These are phyloP conservation scores for Boloria selene DNA, from an alignment of 2,888 invertebrate genomes.

Conservation along the genomic window DNA sequence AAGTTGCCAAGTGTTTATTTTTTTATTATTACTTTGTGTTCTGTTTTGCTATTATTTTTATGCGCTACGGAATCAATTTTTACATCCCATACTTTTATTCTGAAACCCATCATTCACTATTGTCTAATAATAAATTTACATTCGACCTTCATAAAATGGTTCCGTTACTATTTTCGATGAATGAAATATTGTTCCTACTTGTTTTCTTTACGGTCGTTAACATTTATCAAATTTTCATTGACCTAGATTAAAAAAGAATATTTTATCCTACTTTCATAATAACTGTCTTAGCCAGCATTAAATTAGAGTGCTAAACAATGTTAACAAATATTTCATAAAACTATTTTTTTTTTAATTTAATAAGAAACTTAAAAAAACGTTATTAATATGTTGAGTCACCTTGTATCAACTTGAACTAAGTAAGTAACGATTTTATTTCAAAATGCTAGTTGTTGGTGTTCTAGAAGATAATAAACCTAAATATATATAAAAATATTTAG, in stretches of 20 bases:
- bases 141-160: constrained; percentile 18
- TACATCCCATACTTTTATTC: constrained; percentile 8
- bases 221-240: no score
- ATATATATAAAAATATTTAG: constrained; percentile 3
- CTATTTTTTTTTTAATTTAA: no score
- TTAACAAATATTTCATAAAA: no score
- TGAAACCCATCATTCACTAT: constrained; percentile 5
- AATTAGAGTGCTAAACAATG: no score
- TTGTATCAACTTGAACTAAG: no score
- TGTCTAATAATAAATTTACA: constrained; percentile 8
- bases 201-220: not conserved
- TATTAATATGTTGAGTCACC: no score
- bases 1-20: constrained; percentile 13
- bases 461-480: not conserved
- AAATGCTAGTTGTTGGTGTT: no score
- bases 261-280: no score
- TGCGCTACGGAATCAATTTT: constrained; percentile 1
- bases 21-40: not conserved
- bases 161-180: constrained; percentile 20
- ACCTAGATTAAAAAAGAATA: no score
- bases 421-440: no score
- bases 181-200: constrained; percentile 4
- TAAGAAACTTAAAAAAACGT: no score
- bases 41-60: constrained; percentile 20
- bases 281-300: no score